Conservation (phyloP, 2,888 invertebrate species). For the Drosophila falleni region DNA sequence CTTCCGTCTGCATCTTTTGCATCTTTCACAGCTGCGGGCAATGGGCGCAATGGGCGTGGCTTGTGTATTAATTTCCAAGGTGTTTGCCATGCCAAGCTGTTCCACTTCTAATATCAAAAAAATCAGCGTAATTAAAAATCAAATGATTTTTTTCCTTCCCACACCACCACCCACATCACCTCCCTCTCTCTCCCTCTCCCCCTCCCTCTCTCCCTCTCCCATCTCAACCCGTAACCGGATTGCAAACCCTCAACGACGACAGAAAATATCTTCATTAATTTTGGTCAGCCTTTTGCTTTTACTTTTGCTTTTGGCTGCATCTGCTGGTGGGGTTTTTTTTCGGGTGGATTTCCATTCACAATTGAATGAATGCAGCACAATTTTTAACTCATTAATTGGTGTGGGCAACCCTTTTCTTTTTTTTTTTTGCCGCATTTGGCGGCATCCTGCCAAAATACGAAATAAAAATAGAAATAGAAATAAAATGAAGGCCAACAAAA, state of each 20-base stretch:
- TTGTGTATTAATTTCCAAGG: conserved; percentile 75
- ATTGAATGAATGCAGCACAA: conserved; percentile 77
- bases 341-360: conserved; percentile 43
- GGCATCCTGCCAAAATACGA: conserved; percentile 9
- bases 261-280: conserved; percentile 81
- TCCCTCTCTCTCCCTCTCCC: not conserved
- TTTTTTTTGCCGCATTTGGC: conserved; percentile 26
- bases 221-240: not conserved
- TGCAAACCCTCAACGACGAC: conserved; percentile 49
- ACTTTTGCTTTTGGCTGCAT: conserved; percentile 52
- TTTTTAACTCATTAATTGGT: conserved; percentile 80
- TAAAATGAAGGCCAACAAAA: conserved; percentile 27
- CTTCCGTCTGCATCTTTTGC: conserved; percentile 12
- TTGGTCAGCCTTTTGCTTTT: conserved; percentile 57
- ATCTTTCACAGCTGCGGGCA: conserved; percentile 54
- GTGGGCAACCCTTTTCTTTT: conserved; percentile 72
- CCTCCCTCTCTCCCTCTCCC: not conserved
- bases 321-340: conserved; percentile 33
- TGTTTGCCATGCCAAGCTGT: conserved; percentile 77
- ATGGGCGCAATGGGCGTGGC: conserved; percentile 25
- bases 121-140: conserved; percentile 81
- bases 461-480: conserved; percentile 2
- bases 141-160: conserved; percentile 69
- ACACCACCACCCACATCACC: not conserved
- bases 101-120: conserved; percentile 73